Conservation (phyloP, 2,113 vertebrate genomes). For the Scortum barcoo region DNA sequence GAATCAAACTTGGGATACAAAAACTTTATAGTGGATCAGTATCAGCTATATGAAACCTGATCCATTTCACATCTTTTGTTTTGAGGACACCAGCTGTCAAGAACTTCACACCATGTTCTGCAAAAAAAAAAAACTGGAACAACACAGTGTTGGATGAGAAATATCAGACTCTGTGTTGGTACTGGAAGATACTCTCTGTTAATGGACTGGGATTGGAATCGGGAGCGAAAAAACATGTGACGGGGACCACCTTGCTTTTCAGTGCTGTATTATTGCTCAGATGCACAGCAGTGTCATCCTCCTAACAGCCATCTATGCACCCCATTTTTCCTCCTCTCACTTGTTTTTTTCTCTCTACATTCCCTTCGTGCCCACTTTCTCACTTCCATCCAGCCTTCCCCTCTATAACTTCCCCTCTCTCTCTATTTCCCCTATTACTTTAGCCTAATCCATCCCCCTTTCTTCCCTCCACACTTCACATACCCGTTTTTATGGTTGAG, state of each 20-base stretch:
- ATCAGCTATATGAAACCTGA: background rate
- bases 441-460: slow-evolving; percentile 18
- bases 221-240: no score
- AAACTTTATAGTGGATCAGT: background rate
- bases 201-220: background rate
- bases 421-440: slow-evolving; percentile 11
- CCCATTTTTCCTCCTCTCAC: slow-evolving; percentile 4
- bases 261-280: no score
- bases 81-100: background rate
- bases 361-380: slow-evolving; percentile 1
- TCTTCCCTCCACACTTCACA: slow-evolving; percentile 32
- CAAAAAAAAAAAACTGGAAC: background rate
- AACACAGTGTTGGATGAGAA: background rate
- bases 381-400: slow-evolving; percentile 1
- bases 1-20: background rate
- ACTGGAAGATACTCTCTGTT: background rate
- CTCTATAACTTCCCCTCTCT: slow-evolving; percentile 15
- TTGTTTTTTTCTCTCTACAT: background rate
- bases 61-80: slow-evolving; percentile 3
- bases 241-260: background rate
- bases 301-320: background rate
- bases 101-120: background rate
- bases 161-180: background rate
- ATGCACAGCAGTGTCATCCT: background rate
- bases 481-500: slow-evolving; percentile 40